Conservation (phyloP, 2,888 invertebrate species). For the Chalcosyrphus nemorum region DNA sequence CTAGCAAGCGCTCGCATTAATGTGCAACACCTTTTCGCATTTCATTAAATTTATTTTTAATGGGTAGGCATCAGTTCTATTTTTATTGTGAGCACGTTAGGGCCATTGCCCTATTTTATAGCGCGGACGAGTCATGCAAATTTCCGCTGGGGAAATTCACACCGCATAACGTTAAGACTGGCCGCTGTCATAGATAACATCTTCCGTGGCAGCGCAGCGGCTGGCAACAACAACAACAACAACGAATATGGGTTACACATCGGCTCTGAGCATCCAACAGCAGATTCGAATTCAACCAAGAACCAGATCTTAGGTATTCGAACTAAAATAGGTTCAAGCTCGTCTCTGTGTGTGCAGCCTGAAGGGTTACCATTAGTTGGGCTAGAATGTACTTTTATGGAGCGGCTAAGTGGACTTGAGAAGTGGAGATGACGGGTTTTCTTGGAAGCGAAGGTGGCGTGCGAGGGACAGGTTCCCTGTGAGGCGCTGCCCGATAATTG, state of each 20-base stretch:
- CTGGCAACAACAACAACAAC: constrained; percentile 6
- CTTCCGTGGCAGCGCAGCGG: constrained; percentile 2
- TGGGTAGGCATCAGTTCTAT: constrained; percentile 42
- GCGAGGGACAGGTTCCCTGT: no score
- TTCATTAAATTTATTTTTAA: constrained; percentile 66
- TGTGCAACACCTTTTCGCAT: constrained; percentile 59
- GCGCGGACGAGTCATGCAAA: constrained; percentile 43
- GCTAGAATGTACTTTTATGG: constrained; percentile 30
- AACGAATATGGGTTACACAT: constrained; percentile 61
- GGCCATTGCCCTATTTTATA: constrained; percentile 63
- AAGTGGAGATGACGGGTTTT: constrained; percentile 30
- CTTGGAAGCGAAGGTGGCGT: constrained; percentile 21
- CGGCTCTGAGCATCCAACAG: constrained; percentile 24
- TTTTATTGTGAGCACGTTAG: constrained; percentile 27
- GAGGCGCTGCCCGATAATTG: constrained; percentile 26
- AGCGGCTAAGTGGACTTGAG: constrained; percentile 12
- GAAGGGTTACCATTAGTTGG: constrained; percentile 31
- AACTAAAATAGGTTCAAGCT: constrained; percentile 49
- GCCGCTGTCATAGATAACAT: constrained; percentile 56
- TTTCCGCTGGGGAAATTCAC: constrained; percentile 53
- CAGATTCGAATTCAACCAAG: constrained; percentile 35
- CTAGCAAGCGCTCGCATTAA: constrained; percentile 53
- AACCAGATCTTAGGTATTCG: constrained; percentile 56
- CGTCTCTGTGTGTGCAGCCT: constrained; percentile 17
- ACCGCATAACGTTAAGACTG: constrained; percentile 53